phyloP scores from a whole-genome alignment of 1,140 invertebrate genomes.

The Sesamia nonagrioides region DNA sequence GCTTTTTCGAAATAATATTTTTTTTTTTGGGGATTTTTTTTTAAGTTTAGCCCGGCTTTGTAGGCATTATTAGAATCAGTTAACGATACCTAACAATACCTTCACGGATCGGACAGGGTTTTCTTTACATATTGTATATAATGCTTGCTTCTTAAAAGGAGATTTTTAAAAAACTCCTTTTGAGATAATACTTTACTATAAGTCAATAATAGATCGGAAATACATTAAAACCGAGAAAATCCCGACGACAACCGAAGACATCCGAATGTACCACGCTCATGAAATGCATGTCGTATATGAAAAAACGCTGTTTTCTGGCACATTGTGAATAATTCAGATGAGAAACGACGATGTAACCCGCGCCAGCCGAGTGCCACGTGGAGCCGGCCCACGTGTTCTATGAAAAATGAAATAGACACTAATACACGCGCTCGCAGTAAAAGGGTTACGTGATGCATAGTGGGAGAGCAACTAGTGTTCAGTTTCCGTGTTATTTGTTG shows the following conservation, averaged over 20 bases:
- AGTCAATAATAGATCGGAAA: background rate
- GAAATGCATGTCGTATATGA: slow-evolving; percentile 26
- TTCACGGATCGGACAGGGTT: no score
- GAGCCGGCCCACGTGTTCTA: background rate
- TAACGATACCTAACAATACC: no score
- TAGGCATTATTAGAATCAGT: no score
- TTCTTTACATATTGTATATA: no score
- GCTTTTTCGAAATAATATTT: no score
- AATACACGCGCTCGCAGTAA: background rate
- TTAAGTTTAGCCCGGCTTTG: no score
- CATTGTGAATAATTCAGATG: slow-evolving; percentile 37
- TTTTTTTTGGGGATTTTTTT: no score
- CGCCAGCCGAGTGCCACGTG: background rate
- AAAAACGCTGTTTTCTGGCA: slow-evolving; percentile 23
- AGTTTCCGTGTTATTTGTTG: background rate
- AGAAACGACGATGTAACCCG: slow-evolving; percentile 14
- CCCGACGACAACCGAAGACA: background rate
- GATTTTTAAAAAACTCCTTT: no score
- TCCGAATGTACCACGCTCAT: background rate
- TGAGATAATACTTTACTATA: background rate
- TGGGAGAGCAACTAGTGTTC: background rate
- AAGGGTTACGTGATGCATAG: background rate
- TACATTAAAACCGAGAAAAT: slow-evolving; percentile 10
- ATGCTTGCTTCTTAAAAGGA: no score
- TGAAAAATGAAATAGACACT: slow-evolving; percentile 8